Conservation (phyloP, 1,140 invertebrate species). For the Wiebesia pumilae region DNA sequence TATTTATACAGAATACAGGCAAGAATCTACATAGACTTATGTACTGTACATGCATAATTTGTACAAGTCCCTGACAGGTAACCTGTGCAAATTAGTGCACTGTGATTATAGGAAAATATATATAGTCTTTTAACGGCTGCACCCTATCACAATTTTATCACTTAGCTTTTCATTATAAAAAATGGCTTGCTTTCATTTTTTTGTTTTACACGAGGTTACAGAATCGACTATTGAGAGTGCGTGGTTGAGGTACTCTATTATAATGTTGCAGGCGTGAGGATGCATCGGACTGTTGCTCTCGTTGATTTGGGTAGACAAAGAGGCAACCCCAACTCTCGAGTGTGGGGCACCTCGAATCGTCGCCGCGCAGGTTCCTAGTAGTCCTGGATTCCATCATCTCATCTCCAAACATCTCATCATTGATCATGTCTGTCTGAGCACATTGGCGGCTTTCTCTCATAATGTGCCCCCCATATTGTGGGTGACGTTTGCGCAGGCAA, state of each 20-base stretch:
- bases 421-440: slow-evolving; percentile 46
- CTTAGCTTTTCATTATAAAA: slow-evolving; percentile 38
- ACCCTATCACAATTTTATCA: slow-evolving; percentile 28
- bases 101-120: slow-evolving; percentile 38
- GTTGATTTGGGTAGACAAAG: slow-evolving; percentile 35
- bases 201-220: slow-evolving; percentile 56
- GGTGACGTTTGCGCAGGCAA: slow-evolving; percentile 63
- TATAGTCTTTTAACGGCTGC: slow-evolving; percentile 37
- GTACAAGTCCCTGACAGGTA: slow-evolving; percentile 23
- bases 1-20: neutral
- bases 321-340: slow-evolving; percentile 42
- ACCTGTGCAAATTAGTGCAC: slow-evolving; percentile 10
- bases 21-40: neutral
- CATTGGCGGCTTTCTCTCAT: slow-evolving; percentile 53
- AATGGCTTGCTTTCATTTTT: slow-evolving; percentile 46
- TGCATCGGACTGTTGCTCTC: slow-evolving; percentile 36
- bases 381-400: slow-evolving; percentile 36
- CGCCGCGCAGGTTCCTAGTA: neutral
- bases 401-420: slow-evolving; percentile 23
- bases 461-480: slow-evolving; percentile 63
- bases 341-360: slow-evolving; percentile 32
- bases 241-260: slow-evolving; percentile 70
- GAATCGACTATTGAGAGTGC: slow-evolving; percentile 70
- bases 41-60: slow-evolving; percentile 23
- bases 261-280: slow-evolving; percentile 62